Evolutionary conservation across 37 sponge, comb jelly and placozoan genomes (phyloP), one percentile per base, ranked within the genome.

Genomic region (Tethya wilhelma): DNA sequence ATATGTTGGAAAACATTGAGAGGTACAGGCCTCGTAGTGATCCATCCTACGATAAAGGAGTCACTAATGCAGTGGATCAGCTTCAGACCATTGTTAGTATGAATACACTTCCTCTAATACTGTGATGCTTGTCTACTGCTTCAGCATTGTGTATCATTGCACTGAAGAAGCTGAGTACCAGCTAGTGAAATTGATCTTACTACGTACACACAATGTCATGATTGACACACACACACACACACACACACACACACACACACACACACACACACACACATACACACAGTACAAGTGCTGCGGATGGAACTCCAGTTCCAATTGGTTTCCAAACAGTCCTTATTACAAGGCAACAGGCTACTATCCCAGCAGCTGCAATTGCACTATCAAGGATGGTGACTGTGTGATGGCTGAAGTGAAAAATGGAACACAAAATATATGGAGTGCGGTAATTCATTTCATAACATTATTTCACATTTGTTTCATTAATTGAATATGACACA

Each of bases 251-350:
- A n/a, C n/a, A n/a, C n/a, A n/a, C n/a, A n/a, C n/a, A n/a, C n/a
- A n/a, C n/a, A n/a, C n/a, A n/a, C n/a, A n/a, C n/a, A n/a, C n/a
- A n/a, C n/a, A n/a, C n/a, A n/a, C n/a, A n/a, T n/a, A n/a, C n/a
- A n/a, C n/a, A n/a, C n/a, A 86, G 87, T 80, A 59, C 20, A 30
- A 64, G 14, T 74, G 79, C 75, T 87, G 84, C 75, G 84, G 84
- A 0, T 74, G 73, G 68, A 41, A 74, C 29, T 37, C 45, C 26
- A 26, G 37, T 56, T 42, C 29, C 1, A 56, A 65, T 31, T 83
- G 84, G 84, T n/a, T n/a, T n/a, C n/a, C n/a, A 6, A 42, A 45
- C 26, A 41, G 66, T 0, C 11, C 8, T 1, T 72, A 64, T 39
- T 82, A 44, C 66, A 64, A 39, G 65, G 30, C 4, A 7, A 67